Evolutionary conservation across 2,888 invertebrate genomes (phyloP).

Genomic region (Coremacera marginata): DNA sequence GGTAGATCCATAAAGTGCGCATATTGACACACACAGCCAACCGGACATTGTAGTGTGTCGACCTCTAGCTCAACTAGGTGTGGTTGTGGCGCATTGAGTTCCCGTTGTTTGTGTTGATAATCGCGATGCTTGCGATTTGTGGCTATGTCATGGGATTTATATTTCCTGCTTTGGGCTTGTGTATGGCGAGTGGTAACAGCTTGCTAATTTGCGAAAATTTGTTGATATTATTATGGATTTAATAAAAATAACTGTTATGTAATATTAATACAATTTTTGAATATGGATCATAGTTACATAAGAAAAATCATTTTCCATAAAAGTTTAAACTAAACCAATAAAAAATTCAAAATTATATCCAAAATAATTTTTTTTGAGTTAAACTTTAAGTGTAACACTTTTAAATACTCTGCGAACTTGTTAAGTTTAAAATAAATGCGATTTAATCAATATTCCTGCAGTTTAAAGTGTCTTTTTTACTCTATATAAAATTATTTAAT

Average conservation of each 20-base stretch:
- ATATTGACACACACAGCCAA: constrained; percentile 72
- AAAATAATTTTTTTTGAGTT: no score
- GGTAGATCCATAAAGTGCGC: constrained; percentile 72
- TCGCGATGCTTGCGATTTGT: background rate
- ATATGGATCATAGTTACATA: no score
- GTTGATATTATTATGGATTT: background rate
- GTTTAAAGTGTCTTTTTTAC: background rate
- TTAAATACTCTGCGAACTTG: no score
- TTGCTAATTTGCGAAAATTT: background rate
- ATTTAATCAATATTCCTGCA: background rate
- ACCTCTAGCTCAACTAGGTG: constrained; percentile 51
- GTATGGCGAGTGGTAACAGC: background rate
- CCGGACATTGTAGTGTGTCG: constrained; percentile 68
- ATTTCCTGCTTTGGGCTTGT: background rate
- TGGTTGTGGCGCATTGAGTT: constrained; percentile 25
- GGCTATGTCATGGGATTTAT: background rate
- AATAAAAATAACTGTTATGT: no score
- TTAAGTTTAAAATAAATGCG: background rate
- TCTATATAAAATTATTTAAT: background rate
- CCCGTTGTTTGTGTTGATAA: constrained; percentile 18
- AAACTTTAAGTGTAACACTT: no score
- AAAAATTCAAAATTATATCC: no score
- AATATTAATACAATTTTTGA: no score
- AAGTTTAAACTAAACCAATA: no score
- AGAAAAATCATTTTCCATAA: no score